A percentile compares a stretch with the other conserved stretches of the same genome.
phyloP scores from a whole-genome alignment of 2,888 invertebrate genomes.

The Ochropleura plecta region DNA sequence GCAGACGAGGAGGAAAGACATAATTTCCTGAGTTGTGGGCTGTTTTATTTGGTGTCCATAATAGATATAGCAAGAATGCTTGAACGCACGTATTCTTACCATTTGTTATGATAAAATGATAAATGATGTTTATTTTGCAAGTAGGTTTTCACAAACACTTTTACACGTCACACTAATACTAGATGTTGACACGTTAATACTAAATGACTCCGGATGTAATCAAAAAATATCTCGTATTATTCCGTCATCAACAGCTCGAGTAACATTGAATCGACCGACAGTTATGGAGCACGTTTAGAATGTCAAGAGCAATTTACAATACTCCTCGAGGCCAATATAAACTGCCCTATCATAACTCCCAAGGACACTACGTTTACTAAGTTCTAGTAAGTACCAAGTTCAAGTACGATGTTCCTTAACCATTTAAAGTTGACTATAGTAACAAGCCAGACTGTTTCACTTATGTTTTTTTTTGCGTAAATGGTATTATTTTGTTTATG shows the following conservation, averaged over 20 bases:
- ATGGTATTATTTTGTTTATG: not conserved
- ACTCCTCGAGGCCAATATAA: constrained; percentile 11
- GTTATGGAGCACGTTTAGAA: constrained; percentile 22
- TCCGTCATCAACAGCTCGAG: not conserved
- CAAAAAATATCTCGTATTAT: no score
- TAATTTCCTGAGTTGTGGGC: no score
- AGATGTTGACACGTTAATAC: no score
- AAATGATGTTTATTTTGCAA: no score
- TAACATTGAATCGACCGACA: constrained; percentile 6
- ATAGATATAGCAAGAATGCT: no score
- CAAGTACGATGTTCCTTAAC: constrained; percentile 16
- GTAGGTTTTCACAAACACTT: no score
- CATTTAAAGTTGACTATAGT: constrained; percentile 4
- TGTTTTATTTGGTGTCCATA: no score
- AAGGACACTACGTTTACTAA: constrained; percentile 27
- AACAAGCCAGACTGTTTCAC: not conserved
- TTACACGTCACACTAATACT: no score
- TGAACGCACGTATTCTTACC: no score
- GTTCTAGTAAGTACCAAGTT: constrained; percentile 36
- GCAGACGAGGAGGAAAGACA: no score
- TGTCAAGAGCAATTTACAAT: constrained; percentile 34
- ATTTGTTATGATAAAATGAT: no score
- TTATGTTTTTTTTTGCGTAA: not conserved
- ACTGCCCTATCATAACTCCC: constrained; percentile 25
- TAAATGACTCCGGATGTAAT: no score